Evolutionary conservation across 2,888 invertebrate species (phyloP), one percentile per base, ranked within the genome.

Genomic region (Eristalis intricaria): DNA sequence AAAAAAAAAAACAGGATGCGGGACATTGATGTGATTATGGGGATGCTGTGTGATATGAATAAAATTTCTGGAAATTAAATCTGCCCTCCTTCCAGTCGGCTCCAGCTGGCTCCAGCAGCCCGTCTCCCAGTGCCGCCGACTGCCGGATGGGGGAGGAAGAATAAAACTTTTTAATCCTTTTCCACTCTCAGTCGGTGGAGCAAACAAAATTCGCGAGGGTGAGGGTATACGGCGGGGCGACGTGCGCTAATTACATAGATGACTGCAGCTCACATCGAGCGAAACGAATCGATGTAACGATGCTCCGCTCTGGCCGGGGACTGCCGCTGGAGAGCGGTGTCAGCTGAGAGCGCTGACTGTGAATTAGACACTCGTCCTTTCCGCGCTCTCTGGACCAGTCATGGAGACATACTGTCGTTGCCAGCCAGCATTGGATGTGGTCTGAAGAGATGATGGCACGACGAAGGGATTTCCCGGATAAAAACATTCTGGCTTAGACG

Each of bases 201-300:
- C 38, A 23, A 38, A 29, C 40, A 38, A 15, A 26, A 50, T 60
- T 58, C 23, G 70, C 56, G 29, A n/a, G 11, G 32, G 13, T 22
- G 13, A 1, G 19, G 35, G 19, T 4, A 11, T 1, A 61, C 73
- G 73, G 71, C 35, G 61, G 58, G 77, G 83, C 68, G 71, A 76
- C 83, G 71, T 79, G 75, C 87, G 84, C 87, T 87, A 87, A 87
- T 87, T 87, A 87, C 79, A 84, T 84, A 80, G 84, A 87, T 87
- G 87, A 84, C 79, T 87, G 87, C 79, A 87, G 64, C 76, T 84
- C 84, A 84, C 76, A 76, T 87, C 84, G 87, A 87, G 87, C 84
- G 84, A 79, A 80, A 73, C 78, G 56, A 76, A 87, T 87, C 86
- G 74, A 86, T 78, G 86, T 82, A 38, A 83, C 78, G 65, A 70